Conservation (phyloP, 2,797 vertebrate species). For the Nasua narica region DNA sequence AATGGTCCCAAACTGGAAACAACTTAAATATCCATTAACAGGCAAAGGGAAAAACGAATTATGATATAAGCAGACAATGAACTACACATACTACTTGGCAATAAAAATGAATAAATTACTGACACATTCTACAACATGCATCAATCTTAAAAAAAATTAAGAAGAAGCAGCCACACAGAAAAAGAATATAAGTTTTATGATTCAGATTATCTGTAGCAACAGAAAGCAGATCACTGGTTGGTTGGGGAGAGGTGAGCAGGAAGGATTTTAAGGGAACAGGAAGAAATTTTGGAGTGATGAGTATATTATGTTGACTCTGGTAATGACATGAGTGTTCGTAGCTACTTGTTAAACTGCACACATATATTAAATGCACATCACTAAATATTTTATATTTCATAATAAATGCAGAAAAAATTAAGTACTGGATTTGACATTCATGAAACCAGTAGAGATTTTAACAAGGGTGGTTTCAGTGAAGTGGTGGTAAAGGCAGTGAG, state of each 20-base stretch:
- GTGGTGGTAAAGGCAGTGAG: neutral
- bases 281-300: neutral
- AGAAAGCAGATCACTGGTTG: neutral
- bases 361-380: neutral
- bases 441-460: neutral
- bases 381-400: neutral
- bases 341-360: neutral
- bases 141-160: conserved; percentile 18
- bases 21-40: neutral
- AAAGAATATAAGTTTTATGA: neutral
- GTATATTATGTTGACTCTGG: neutral
- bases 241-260: neutral
- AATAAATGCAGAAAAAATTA: neutral
- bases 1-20: neutral
- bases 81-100: neutral
- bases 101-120: neutral
- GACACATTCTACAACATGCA: neutral
- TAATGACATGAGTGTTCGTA: neutral
- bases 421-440: neutral
- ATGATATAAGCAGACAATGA: neutral
- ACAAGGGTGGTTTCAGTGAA: neutral
- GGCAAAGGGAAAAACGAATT: neutral
- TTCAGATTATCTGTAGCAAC: neutral
- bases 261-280: neutral
- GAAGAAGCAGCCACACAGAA: neutral